A percentile compares a stretch with the other conserved stretches of the same genome.
Evolutionary conservation across 1,140 invertebrate genomes (phyloP).

Genomic region (Palaemon carinicauda): DNA sequence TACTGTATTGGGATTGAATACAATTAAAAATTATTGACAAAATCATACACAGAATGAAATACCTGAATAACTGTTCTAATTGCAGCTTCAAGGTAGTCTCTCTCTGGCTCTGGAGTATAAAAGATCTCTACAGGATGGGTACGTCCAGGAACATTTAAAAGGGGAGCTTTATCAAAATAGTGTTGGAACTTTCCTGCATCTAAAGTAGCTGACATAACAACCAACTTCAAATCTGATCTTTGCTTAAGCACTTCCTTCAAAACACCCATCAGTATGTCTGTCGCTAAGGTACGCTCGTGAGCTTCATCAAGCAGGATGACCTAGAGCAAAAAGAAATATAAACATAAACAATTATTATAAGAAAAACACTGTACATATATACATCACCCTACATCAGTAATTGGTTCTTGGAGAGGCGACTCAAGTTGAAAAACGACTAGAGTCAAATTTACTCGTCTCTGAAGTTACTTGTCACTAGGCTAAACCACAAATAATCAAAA

Average conservation of each 20-base stretch:
- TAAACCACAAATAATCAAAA: no score
- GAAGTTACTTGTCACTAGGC: no score
- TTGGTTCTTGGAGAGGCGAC: no score
- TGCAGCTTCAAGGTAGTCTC: slow-evolving; percentile 98
- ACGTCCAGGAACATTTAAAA: slow-evolving; percentile 97
- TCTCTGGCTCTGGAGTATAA: slow-evolving; percentile 98
- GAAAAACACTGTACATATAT: no score
- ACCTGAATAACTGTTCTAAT: slow-evolving; percentile 96
- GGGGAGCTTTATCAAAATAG: slow-evolving; percentile 97
- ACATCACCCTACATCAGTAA: no score
- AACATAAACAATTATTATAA: no score
- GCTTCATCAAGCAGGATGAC: slow-evolving; percentile 98
- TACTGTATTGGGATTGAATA: no score
- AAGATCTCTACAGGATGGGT: slow-evolving; percentile 99
- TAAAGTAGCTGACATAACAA: slow-evolving; percentile 99
- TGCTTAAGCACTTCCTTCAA: slow-evolving; percentile 98
- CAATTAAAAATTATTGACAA: neutral
- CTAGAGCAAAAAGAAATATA: slow-evolving; percentile 12
- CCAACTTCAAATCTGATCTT: slow-evolving; percentile 91
- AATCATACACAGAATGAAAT: neutral
- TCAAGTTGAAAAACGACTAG: no score
- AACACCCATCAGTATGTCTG: slow-evolving; percentile 98
- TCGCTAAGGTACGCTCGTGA: slow-evolving; percentile 97
- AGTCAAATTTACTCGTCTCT: no score
- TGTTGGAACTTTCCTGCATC: slow-evolving; percentile 99